These are phyloP conservation scores for Marasmarcha lunaedactyla DNA, from an alignment of 2,888 invertebrate genomes.

Conservation along the genomic window DNA sequence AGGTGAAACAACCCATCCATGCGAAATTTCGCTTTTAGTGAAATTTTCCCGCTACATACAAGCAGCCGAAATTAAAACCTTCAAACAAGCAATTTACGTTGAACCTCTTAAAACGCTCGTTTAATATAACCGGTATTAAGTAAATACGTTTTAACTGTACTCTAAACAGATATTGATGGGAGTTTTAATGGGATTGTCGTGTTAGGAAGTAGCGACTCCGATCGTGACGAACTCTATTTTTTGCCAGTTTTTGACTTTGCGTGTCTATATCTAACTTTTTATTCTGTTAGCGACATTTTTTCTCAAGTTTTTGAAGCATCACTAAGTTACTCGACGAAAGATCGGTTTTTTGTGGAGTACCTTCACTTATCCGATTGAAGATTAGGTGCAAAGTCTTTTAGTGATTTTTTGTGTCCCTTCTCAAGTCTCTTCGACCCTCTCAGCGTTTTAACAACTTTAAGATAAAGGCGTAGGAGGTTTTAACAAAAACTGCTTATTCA, in stretches of 20 bases:
- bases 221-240: conserved; percentile 40
- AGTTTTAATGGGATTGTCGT: conserved; percentile 32
- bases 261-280: conserved; percentile 30
- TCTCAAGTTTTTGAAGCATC: conserved; percentile 16
- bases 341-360: conserved; percentile 31
- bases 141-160: not conserved
- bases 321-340: conserved; percentile 25
- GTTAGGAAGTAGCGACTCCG: conserved; percentile 40
- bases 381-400: conserved; percentile 43
- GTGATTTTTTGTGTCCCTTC: conserved; percentile 22
- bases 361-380: conserved; percentile 44
- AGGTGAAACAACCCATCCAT: not conserved
- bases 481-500: conserved; percentile 2
- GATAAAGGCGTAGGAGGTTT: conserved; percentile 23
- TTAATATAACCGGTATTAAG: not conserved
- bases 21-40: not conserved
- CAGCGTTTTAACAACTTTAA: conserved; percentile 21
- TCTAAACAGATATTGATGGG: not conserved
- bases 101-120: not conserved
- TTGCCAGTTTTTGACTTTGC: conserved; percentile 22
- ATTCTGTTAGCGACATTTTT: conserved; percentile 22
- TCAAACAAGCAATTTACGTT: too few species aligned
- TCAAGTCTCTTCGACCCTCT: conserved; percentile 23
- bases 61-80: too few species aligned
- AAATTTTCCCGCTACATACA: not conserved